Base-by-base conservation (phyloP, 2,797 vertebrate species). In the Trachops cirrhosus region DNA sequence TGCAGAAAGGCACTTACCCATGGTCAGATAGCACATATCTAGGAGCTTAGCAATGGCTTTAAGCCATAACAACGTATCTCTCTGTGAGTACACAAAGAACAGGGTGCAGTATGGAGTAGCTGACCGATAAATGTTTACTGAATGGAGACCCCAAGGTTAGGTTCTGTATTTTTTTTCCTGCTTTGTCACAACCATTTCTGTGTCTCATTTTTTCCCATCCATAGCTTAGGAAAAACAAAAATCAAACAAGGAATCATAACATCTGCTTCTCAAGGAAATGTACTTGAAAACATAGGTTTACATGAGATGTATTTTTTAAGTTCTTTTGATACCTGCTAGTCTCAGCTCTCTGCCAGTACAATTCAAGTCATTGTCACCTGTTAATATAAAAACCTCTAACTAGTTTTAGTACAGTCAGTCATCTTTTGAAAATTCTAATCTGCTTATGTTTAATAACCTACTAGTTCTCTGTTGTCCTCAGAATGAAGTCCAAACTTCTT, bases 241-340 rank as follows among this genome's bases (percentile, higher is more conserved):
- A 86, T 78, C 50, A 83, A 92, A 48, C 22, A 50, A 85, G n/a
- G 92, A 94, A 57, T 59, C 41, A 18, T 78, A 26, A 84, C 8
- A 64, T 52, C 21, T 90, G 54, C 62, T 32, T 95, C 75, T 93
- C 57, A 67, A 48, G 71, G 54, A 92, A 87, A 48, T 89, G 46
- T 68, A 74, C 71, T 77, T 48, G 34, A 95, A 93, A 92, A 37
- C 16, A 62, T 32, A 95, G 26, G 19, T 54, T 92, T 94, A 46
- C 21, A 10, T 92, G 71, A 79, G 39, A 22, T 68, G 50, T 67
- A 37, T 67, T 41, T 92, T 79, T 90, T 22, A 70, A 78, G 29
- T 86, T 24, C 12, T 82, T 86, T 75, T 34, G 15, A 32, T 62
- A 68, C 22, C 52, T 70, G 24, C 41, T 59, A 54, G 54, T 73